Evolutionary conservation across 2,797 vertebrate species (phyloP).

Genomic region (Eulemur mongoz): DNA sequence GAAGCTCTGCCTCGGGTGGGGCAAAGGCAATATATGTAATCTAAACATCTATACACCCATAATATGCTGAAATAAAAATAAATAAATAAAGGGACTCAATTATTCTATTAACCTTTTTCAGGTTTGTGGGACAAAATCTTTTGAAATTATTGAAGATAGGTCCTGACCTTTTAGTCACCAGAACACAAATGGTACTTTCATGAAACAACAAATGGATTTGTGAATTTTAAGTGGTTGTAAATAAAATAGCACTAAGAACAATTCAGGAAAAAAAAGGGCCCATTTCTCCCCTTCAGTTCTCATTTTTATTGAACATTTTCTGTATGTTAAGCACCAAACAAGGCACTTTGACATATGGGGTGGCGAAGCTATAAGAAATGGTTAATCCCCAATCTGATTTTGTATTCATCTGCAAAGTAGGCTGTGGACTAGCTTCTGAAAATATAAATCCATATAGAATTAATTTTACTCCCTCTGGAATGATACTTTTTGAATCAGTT

Average conservation of each 20-base stretch:
- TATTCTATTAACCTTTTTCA: neutral
- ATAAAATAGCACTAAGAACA: neutral
- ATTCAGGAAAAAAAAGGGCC: neutral
- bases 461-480: neutral
- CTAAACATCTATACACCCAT: no score
- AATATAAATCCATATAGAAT: constrained; percentile 21
- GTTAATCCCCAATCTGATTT: neutral
- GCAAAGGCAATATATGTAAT: no score
- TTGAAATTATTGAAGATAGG: neutral
- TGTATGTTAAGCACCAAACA: neutral
- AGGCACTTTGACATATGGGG: neutral
- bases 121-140: neutral
- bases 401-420: neutral
- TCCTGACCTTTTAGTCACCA: neutral
- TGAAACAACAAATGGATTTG: neutral
- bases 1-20: no score
- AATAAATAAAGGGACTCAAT: no score
- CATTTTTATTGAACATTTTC: neutral
- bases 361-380: neutral
- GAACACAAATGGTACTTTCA: neutral
- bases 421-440: neutral
- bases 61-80: no score
- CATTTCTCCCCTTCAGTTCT: neutral
- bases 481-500: constrained; percentile 5
- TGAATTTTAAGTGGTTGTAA: constrained; percentile 11